phyloP scores from a whole-genome alignment of 2,888 invertebrate genomes.

The Clivina fossor region DNA sequence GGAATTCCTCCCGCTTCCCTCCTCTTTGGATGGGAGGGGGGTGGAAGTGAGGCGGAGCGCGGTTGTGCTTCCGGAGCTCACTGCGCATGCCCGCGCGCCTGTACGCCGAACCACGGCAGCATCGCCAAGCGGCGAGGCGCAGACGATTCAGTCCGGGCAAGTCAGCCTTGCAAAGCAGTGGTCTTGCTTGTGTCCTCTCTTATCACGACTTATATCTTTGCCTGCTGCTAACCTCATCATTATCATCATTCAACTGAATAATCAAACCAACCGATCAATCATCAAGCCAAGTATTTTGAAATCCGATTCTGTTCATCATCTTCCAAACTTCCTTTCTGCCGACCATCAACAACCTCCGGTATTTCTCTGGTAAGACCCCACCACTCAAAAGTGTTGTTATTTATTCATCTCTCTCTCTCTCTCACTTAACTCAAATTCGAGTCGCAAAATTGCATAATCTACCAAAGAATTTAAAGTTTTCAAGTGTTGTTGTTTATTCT shows the following conservation, averaged over 20 bases:
- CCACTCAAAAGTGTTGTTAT: neutral
- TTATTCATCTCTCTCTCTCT: neutral
- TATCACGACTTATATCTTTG: slow-evolving; percentile 34
- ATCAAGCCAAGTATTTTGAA: no score
- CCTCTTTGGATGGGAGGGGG: neutral
- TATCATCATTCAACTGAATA: slow-evolving; percentile 1
- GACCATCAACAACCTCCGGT: neutral
- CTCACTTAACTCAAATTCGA: no score
- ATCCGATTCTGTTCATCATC: no score
- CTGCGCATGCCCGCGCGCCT: slow-evolving; percentile 36
- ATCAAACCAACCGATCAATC: neutral
- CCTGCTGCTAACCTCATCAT: slow-evolving; percentile 31
- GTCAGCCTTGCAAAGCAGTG: slow-evolving; percentile 62
- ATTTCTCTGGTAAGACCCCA: slow-evolving; percentile 11
- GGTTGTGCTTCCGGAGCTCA: slow-evolving; percentile 8
- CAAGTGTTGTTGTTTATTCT: no score
- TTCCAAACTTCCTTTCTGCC: slow-evolving; percentile 5
- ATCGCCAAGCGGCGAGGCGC: slow-evolving; percentile 42
- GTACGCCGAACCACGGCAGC: slow-evolving; percentile 38
- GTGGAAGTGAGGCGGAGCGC: slow-evolving; percentile 5
- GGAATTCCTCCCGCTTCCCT: slow-evolving; percentile 35
- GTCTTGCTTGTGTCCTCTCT: slow-evolving; percentile 46
- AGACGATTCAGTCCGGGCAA: slow-evolving; percentile 58
- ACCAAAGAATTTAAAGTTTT: no score
- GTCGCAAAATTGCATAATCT: no score